Base-by-base conservation (phyloP, 2,888 invertebrate species). In the Amphipyra tragopoginis region DNA sequence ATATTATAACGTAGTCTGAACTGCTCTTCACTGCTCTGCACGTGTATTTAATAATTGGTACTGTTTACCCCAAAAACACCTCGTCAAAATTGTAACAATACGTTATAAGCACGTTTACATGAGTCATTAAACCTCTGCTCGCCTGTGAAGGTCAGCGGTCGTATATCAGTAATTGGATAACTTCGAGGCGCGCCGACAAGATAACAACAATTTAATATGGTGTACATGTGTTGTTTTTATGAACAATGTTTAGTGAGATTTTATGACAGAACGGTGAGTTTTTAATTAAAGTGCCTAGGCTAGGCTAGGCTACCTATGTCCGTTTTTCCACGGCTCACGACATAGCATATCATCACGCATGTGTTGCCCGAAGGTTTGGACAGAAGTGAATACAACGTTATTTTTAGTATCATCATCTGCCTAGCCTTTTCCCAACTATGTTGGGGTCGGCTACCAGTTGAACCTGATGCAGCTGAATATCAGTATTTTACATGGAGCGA, bases 161-260 rank as follows among this genome's bases (percentile, higher is more conserved):
- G 55, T 54, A 48, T 45, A 26, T 38, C 39, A 2, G 54, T 76
- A 76, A 78, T 76, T 76, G 76, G 65, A 57, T 60, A 75, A 68
- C 44, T 73, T 60, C 36, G 54, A 54, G 67, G 65, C 43, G 65
- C 42, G 72, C 51, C 58, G 29, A 60, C 44, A 50, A 43, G 48
- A 52, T 61, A 65, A 54, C 60, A 62, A 60, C 54, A 52, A 15
- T 59, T 77, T 60, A 57, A 68, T 73, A 43, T n/a, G n/a, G 11
- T 13, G 42, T 48, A 55, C 42, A 39, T 42, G 38, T 39, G 44
- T 64, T 61, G 38, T 36, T 50, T 63, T 50, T 33, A 10, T 40
- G 4, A 38, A 13, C 14, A 26, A 7, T 1, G 33, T 52, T 36
- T 8, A 6, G 15, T 49, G 7, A 21, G 8, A 48, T 59, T 52